Evolutionary conservation across 2,888 invertebrate genomes (phyloP).

Genomic region (Plagodis pulveraria): DNA sequence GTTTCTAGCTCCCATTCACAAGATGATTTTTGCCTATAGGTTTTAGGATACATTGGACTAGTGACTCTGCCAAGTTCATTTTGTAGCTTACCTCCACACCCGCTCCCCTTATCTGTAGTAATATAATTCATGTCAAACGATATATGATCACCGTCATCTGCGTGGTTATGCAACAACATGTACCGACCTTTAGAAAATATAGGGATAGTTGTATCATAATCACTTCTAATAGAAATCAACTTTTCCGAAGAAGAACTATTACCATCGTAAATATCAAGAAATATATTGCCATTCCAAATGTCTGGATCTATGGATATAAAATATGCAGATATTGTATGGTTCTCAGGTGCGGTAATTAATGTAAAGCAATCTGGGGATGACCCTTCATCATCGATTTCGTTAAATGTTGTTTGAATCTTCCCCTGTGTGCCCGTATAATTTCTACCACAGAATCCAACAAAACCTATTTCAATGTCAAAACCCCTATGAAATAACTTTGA

Average conservation of each 20-base stretch:
- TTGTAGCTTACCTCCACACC: constrained; percentile 69
- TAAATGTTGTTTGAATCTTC: constrained; percentile 79
- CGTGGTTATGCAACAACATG: constrained; percentile 82
- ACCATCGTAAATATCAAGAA: constrained; percentile 74
- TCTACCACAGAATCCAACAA: constrained; percentile 78
- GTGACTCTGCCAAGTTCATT: constrained; percentile 62
- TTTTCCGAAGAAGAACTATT: constrained; percentile 48
- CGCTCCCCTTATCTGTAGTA: constrained; percentile 65
- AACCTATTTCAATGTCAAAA: constrained; percentile 87
- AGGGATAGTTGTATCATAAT: constrained; percentile 46
- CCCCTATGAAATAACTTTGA: constrained; percentile 64
- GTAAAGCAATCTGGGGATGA: constrained; percentile 86
- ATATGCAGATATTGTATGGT: constrained; percentile 89
- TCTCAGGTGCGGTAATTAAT: constrained; percentile 87
- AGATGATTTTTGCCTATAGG: constrained; percentile 56
- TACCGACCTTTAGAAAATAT: constrained; percentile 89
- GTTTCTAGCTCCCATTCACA: constrained; percentile 77
- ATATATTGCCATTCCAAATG: constrained; percentile 55
- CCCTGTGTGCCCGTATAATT: constrained; percentile 90
- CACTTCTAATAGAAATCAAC: constrained; percentile 45
- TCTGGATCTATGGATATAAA: constrained; percentile 52
- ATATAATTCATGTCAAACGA: constrained; percentile 65
- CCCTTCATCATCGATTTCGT: neutral
- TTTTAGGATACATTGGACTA: constrained; percentile 72
- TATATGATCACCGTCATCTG: constrained; percentile 42